Evolutionary conservation across 2,113 vertebrate species (phyloP).

Genomic region (Vidua macroura): DNA sequence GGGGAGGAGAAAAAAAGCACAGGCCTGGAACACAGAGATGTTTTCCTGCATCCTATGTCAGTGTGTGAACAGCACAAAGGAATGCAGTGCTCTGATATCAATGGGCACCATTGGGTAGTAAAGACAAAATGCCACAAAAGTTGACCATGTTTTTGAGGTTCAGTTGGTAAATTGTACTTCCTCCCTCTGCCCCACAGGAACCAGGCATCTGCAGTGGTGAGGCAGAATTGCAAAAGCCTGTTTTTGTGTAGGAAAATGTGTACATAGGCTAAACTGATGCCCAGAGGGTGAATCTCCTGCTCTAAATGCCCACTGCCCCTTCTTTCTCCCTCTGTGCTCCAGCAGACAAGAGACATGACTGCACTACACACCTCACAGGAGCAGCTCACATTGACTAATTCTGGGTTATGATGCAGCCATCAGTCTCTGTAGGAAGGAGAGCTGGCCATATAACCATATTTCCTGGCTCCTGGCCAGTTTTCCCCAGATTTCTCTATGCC

Average conservation of each 20-base stretch:
- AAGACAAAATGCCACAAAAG: not conserved
- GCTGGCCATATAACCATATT: not conserved
- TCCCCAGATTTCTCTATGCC: not conserved
- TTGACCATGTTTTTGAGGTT: not conserved
- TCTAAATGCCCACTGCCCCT: not conserved
- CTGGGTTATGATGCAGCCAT: not conserved
- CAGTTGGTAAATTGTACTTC: not conserved
- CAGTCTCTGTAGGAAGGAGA: not conserved
- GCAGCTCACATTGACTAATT: not conserved
- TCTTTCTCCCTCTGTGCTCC: not conserved
- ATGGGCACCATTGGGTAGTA: fast-evolving
- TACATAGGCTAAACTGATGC: not conserved
- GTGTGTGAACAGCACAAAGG: not conserved
- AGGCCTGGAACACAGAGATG: not conserved
- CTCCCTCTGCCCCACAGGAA: not conserved
- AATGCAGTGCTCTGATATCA: not conserved
- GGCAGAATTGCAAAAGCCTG: not conserved
- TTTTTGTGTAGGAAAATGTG: not conserved
- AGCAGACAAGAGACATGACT: not conserved
- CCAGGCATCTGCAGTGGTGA: not conserved
- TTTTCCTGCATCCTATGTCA: not conserved
- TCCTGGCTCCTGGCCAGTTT: not conserved
- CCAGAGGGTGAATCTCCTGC: not conserved
- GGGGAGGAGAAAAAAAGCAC: not conserved
- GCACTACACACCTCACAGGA: not conserved